Percentiles rank a stretch among this genome's conserved stretches.
Evolutionary conservation across 1,140 invertebrate genomes (phyloP).

Genomic region (Drosophila pachea): DNA sequence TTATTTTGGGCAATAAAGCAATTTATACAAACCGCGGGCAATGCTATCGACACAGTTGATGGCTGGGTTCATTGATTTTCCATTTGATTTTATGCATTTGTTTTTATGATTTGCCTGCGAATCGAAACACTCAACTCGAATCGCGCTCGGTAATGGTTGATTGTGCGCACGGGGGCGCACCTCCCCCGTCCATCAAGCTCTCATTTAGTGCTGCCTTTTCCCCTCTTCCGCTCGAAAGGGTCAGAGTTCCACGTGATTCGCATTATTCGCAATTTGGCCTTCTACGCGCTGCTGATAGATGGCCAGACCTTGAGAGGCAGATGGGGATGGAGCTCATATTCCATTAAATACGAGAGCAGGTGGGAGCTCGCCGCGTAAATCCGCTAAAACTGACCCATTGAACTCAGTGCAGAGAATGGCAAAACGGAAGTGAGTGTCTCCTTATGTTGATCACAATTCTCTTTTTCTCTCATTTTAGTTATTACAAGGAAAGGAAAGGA

Average conservation of each 20-base stretch:
- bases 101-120: constrained; percentile 77
- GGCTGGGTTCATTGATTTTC: constrained; percentile 74
- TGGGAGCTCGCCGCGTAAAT: too few relatives aligned
- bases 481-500: too few relatives aligned
- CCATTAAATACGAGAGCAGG: not conserved
- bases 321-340: not conserved
- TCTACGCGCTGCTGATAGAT: constrained; percentile 61
- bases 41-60: constrained; percentile 61
- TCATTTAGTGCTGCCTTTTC: constrained; percentile 34
- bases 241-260: constrained; percentile 70
- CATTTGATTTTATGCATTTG: constrained; percentile 76
- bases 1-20: constrained; percentile 54
- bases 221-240: constrained; percentile 13
- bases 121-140: constrained; percentile 74
- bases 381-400: too few relatives aligned
- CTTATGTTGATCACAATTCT: too few relatives aligned
- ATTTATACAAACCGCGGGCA: constrained; percentile 51
- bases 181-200: not conserved
- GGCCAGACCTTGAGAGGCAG: not conserved
- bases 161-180: constrained; percentile 49
- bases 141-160: constrained; percentile 72
- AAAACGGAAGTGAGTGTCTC: too few relatives aligned
- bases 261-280: constrained; percentile 75
- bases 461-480: too few relatives aligned
- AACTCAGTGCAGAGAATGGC: too few relatives aligned